Conservation (phyloP, 2,888 invertebrate genomes). For the Ischnura elegans region DNA sequence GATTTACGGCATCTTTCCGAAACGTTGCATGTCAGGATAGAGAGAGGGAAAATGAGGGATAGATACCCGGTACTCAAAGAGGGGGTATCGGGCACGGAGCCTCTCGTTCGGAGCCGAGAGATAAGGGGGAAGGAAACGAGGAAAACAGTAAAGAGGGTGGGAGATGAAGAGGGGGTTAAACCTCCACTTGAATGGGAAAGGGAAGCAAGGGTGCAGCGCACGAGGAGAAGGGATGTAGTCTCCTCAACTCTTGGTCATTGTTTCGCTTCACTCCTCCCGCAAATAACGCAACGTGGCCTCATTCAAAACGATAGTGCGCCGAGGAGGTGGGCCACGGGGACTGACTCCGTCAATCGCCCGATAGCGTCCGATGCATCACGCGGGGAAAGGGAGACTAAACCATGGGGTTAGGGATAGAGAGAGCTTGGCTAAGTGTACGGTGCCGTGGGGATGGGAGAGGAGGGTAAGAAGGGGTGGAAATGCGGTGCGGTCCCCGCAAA, state of each 20-base stretch:
- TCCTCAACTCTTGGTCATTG: constrained; percentile 58
- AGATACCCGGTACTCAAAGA: not conserved
- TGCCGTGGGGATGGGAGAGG: not conserved
- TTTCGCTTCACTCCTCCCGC: not conserved
- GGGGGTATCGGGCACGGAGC: not conserved
- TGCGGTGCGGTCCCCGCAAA: not conserved
- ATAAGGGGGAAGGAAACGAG: not conserved
- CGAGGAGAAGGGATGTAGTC: not conserved
- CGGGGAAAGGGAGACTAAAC: not conserved
- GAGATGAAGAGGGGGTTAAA: not conserved
- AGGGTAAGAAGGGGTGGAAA: not conserved
- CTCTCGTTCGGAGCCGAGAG: not conserved
- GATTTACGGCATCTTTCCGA: not conserved
- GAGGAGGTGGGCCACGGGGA: not conserved
- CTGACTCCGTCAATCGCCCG: constrained; percentile 61
- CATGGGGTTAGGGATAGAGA: too few relatives aligned
- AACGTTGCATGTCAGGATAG: not conserved
- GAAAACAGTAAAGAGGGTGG: not conserved
- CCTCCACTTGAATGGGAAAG: not conserved
- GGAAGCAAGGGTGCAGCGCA: not conserved
- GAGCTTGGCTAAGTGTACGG: too few relatives aligned
- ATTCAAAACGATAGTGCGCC: constrained; percentile 47
- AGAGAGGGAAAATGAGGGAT: not conserved
- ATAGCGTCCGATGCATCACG: constrained; percentile 63
- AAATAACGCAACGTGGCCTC: constrained; percentile 55